A percentile compares a stretch with the other conserved stretches of the same genome.
Conservation (phyloP, 2,888 invertebrate species). For the Agrochola litura region DNA sequence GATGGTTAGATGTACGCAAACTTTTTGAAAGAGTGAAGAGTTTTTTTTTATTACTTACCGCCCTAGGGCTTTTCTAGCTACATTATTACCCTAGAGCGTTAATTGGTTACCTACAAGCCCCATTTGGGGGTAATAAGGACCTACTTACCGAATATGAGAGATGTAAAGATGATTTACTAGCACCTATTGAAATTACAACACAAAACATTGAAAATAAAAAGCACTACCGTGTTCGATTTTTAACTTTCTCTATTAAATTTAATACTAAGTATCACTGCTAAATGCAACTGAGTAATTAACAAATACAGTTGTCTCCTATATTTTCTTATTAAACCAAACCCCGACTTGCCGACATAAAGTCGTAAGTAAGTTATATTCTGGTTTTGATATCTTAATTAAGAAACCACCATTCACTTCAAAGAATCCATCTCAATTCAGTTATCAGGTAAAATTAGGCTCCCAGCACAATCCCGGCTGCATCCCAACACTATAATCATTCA, state of each 20-base stretch:
- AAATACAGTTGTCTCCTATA: constrained; percentile 4
- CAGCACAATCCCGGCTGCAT: constrained; percentile 25
- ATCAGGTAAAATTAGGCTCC: constrained; percentile 49
- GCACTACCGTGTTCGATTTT: too few relatives aligned
- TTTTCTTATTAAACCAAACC: constrained; percentile 4
- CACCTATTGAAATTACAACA: not conserved
- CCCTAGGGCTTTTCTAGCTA: too few relatives aligned
- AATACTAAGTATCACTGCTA: too few relatives aligned
- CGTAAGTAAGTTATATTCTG: constrained; percentile 11
- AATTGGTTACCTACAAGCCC: too few relatives aligned
- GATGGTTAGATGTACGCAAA: too few relatives aligned
- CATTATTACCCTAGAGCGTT: too few relatives aligned
- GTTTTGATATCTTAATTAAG: constrained; percentile 33
- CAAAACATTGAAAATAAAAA: too few relatives aligned
- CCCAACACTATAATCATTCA: constrained; percentile 51
- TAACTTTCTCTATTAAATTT: too few relatives aligned
- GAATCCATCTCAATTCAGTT: constrained; percentile 44
- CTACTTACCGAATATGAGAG: too few relatives aligned
- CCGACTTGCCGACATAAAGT: not conserved
- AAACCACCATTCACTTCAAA: constrained; percentile 16
- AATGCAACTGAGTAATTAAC: not conserved
- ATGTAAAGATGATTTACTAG: not conserved
- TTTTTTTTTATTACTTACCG: too few relatives aligned
- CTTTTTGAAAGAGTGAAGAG: too few relatives aligned
- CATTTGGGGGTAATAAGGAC: too few relatives aligned